phyloP scores from a whole-genome alignment of 2,113 vertebrate genomes.

The Todiramphus chloris region DNA sequence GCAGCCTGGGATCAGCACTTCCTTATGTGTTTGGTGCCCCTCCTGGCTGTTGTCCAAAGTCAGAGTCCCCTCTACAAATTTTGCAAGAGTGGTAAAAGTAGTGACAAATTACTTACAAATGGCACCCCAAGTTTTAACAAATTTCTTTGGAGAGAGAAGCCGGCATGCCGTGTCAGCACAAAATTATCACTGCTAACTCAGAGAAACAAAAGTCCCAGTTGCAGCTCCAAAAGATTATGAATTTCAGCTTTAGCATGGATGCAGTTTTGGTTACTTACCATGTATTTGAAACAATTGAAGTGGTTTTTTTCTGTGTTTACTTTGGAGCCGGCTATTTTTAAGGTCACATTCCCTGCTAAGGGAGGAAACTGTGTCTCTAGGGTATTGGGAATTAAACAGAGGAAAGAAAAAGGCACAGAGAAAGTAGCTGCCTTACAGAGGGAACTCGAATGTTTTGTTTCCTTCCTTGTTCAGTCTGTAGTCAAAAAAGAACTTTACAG shows the following conservation, averaged over 20 bases:
- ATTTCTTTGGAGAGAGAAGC: neutral
- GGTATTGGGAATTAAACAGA: slow-evolving; percentile 41
- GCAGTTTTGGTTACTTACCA: slow-evolving; percentile 3
- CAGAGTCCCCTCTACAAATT: neutral
- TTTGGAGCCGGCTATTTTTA: slow-evolving; percentile 57
- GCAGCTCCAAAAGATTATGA: neutral
- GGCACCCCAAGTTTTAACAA: neutral
- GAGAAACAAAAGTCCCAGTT: neutral
- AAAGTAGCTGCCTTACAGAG: slow-evolving; percentile 32
- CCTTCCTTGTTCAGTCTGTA: slow-evolving; percentile 10
- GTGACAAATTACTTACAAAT: neutral
- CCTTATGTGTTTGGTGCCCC: neutral
- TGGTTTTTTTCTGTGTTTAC: slow-evolving; percentile 39
- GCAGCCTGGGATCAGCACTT: neutral
- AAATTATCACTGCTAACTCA: neutral
- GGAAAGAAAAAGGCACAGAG: slow-evolving; percentile 40
- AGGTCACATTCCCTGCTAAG: slow-evolving; percentile 40
- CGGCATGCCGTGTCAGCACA: rapidly evolving
- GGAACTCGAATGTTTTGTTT: slow-evolving; percentile 4
- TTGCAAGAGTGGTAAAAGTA: neutral
- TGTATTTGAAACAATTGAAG: slow-evolving; percentile 30
- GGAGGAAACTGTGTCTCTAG: slow-evolving; percentile 55
- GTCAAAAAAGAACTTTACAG: neutral
- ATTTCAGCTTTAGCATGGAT: neutral
- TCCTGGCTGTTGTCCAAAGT: neutral